phyloP scores from a whole-genome alignment of 2,113 vertebrate species.

The Hippocampus comes region DNA sequence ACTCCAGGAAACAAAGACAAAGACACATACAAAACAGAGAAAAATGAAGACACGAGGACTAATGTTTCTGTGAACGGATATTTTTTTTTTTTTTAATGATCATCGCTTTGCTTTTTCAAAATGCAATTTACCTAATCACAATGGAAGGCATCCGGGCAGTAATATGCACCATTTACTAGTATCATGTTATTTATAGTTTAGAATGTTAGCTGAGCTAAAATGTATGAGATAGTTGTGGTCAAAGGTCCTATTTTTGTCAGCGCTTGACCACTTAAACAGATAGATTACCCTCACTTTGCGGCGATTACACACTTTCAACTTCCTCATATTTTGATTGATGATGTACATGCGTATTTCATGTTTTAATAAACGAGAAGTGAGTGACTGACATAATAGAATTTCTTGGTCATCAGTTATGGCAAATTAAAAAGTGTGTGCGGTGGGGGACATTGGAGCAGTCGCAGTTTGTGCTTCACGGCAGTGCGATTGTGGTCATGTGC shows the following conservation, averaged over 20 bases:
- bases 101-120: background rate
- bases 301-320: background rate
- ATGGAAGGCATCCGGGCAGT: background rate
- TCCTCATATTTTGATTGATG: slow-evolving; percentile 8
- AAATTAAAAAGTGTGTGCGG: slow-evolving; percentile 16
- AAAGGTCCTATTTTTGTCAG: background rate
- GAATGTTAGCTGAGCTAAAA: background rate
- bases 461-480: background rate
- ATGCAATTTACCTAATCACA: background rate
- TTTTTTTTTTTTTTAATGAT: background rate
- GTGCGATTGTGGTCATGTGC: background rate
- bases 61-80: background rate
- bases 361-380: slow-evolving; percentile 40
- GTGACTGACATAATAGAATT: slow-evolving; percentile 18
- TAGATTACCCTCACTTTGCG: background rate
- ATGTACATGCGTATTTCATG: slow-evolving; percentile 21
- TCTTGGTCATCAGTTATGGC: slow-evolving; percentile 18
- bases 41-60: slow-evolving; percentile 13
- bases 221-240: background rate
- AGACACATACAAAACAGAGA: background rate
- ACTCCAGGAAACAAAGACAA: slow-evolving; percentile 16
- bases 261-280: background rate
- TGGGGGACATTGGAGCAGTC: slow-evolving; percentile 1
- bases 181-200: background rate
- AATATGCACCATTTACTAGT: background rate